phyloP scores from a whole-genome alignment of 2,797 vertebrate genomes.

The Paratrypauchen microcephalus region DNA sequence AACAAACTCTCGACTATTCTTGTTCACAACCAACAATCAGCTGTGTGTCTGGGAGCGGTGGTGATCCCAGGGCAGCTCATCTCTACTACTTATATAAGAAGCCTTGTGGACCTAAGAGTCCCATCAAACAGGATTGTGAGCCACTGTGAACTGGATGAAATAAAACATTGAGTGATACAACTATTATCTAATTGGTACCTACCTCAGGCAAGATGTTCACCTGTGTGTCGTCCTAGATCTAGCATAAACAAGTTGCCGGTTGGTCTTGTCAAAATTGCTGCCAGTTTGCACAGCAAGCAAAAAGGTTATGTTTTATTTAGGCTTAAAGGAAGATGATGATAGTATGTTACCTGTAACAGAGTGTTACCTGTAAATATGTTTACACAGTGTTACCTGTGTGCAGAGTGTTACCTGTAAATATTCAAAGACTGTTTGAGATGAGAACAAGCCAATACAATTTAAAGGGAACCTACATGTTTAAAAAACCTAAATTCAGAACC shows the following conservation, averaged over 20 bases:
- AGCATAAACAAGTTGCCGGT: neutral
- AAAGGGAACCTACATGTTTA: too few species aligned
- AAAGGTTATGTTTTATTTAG: neutral
- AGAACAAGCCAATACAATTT: too few species aligned
- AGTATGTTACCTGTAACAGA: too few species aligned
- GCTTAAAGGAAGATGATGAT: neutral
- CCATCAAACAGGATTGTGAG: slow-evolving; percentile 1
- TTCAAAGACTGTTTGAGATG: too few species aligned
- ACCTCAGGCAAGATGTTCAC: slow-evolving; percentile 10
- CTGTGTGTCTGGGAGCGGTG: slow-evolving; percentile 20
- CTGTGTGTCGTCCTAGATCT: neutral
- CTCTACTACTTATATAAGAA: slow-evolving; percentile 18
- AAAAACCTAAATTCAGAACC: too few species aligned
- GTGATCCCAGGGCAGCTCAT: slow-evolving; percentile 31
- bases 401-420: too few species aligned
- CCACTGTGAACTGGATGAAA: slow-evolving; percentile 5
- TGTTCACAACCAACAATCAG: slow-evolving; percentile 28
- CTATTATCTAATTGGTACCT: slow-evolving; percentile 12
- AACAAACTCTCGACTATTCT: neutral
- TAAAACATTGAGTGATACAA: slow-evolving; percentile 3
- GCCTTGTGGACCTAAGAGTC: slow-evolving; percentile 2
- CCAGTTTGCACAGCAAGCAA: neutral
- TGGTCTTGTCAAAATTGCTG: neutral
- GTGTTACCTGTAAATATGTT: too few species aligned
- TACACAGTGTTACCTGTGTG: too few species aligned